Percentiles rank a stretch among this genome's conserved stretches.
Evolutionary conservation across 2,797 vertebrate genomes (phyloP).

Genomic region (Malurus splendens): DNA sequence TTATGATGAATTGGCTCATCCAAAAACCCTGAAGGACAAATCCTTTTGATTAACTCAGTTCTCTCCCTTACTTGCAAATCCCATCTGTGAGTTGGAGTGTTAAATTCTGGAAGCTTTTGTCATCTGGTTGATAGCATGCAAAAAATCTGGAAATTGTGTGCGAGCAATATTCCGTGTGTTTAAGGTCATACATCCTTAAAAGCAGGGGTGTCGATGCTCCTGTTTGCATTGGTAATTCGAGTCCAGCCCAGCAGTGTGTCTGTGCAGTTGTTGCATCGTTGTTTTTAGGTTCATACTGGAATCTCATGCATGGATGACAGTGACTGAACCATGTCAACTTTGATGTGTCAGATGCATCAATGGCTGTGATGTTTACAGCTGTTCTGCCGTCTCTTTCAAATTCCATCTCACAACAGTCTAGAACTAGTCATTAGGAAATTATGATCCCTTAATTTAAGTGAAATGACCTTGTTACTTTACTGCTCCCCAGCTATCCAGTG

Average conservation of each 20-base stretch:
- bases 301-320: conserved; percentile 73
- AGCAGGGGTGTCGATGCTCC: not conserved
- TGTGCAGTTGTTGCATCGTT: conserved; percentile 83
- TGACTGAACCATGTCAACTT: conserved; percentile 72
- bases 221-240: conserved; percentile 2
- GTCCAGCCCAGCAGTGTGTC: conserved; percentile 59
- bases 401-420: conserved; percentile 54
- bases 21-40: conserved; percentile 11
- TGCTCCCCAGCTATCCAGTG: not conserved
- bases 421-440: conserved; percentile 51
- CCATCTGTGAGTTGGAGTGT: not conserved
- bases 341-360: conserved; percentile 52
- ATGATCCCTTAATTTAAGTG: conserved; percentile 25
- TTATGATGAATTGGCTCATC: not conserved
- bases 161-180: not conserved
- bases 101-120: conserved; percentile 13
- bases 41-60: not conserved
- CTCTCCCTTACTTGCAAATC: not conserved
- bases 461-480: conserved; percentile 48
- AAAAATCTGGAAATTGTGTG: not conserved
- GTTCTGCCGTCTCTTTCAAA: conserved; percentile 66
- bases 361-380: conserved; percentile 77
- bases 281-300: conserved; percentile 81
- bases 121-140: not conserved
- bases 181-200: conserved; percentile 17